These are phyloP conservation scores for Rhinophrynus dorsalis DNA, from an alignment of 2,797 vertebrate genomes.

Conservation along the genomic window DNA sequence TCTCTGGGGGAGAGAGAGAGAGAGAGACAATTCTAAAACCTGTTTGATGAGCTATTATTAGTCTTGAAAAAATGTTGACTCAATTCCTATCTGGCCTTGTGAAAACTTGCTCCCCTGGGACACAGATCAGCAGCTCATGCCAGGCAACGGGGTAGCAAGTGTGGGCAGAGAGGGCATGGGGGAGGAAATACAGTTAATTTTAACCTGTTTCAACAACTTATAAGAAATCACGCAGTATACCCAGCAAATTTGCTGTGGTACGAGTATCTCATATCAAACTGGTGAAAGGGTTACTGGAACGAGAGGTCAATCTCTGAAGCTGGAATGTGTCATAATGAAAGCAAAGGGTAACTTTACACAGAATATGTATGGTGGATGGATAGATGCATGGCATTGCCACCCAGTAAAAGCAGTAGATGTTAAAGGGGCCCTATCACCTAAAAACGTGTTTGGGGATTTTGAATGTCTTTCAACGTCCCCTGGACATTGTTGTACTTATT, in stretches of 20 bases:
- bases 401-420: no score
- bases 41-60: slow-evolving; percentile 16
- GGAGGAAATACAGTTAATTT: not conserved
- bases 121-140: not conserved
- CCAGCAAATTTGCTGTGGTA: not conserved
- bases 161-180: not conserved
- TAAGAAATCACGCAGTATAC: not conserved
- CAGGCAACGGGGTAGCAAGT: not conserved
- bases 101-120: not conserved
- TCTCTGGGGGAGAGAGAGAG: not conserved
- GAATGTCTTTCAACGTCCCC: no score
- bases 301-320: no score
- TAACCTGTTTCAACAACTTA: not conserved
- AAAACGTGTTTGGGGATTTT: no score
- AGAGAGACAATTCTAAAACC: not conserved
- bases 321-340: no score
- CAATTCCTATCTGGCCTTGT: slow-evolving; percentile 19
- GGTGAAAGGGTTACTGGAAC: no score
- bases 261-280: not conserved
- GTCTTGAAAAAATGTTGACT: not conserved
- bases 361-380: no score
- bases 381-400: no score
- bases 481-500: no score
- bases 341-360: no score
- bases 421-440: no score